Percentiles rank a stretch among this genome's conserved stretches.
Conservation (phyloP, 2,797 vertebrate genomes). For the Perodicticus potto region DNA sequence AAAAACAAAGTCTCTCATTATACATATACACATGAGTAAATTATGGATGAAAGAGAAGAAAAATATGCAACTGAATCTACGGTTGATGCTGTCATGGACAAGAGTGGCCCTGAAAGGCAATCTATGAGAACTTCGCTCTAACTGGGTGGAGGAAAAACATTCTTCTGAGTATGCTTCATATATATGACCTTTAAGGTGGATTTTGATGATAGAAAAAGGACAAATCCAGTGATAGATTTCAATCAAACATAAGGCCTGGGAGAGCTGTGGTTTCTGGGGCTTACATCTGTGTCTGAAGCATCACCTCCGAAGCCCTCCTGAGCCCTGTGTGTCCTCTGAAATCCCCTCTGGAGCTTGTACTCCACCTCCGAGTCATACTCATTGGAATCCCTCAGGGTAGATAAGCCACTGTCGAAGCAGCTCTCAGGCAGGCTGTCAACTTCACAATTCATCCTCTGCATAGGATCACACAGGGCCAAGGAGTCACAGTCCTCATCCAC, state of each 20-base stretch:
- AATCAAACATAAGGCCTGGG: background rate
- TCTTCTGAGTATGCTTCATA: background rate
- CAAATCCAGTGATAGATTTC: background rate
- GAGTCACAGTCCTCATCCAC: constrained; percentile 91
- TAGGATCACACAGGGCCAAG: constrained; percentile 96
- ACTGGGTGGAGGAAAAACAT: background rate
- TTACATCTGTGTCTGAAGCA: constrained; percentile 93
- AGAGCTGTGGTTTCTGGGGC: constrained; percentile 59
- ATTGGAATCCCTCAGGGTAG: constrained; percentile 94
- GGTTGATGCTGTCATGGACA: background rate
- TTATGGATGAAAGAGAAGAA: background rate
- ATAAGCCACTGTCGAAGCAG: constrained; percentile 96
- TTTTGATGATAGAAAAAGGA: background rate
- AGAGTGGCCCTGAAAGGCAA: background rate
- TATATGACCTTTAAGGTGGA: background rate
- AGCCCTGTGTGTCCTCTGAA: constrained; percentile 82
- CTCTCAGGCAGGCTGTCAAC: constrained; percentile 95
- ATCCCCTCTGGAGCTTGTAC: constrained; percentile 87
- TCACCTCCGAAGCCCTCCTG: constrained; percentile 88
- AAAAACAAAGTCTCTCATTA: background rate
- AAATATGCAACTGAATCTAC: background rate
- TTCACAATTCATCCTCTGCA: constrained; percentile 93
- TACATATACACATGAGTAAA: background rate
- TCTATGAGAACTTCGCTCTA: background rate
- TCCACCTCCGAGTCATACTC: constrained; percentile 95